Evolutionary conservation across 2,888 invertebrate genomes (phyloP), one percentile per base, ranked within the genome.

Genomic region (Argyresthia goedartella): DNA sequence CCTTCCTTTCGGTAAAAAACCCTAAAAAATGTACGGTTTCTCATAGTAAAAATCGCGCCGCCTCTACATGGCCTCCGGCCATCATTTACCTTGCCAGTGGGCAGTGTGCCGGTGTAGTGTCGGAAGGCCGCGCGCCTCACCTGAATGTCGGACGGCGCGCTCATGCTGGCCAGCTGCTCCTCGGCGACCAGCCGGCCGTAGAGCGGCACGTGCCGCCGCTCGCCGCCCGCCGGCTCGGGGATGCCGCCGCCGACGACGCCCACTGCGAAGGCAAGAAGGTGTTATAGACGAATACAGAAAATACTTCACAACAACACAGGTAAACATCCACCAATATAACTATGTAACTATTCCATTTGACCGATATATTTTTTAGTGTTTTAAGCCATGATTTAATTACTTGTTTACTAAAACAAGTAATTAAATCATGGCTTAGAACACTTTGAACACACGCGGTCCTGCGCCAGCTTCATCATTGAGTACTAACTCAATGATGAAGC

Each of bases 181-280:
- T 95, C 96, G 69, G 93, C 93, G 69, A 96, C 95, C 87, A 96
- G 90, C 71, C 96, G 91, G 66, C 96, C 96, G 82, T 96, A 96
- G 66, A 96, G 91, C 63, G 95, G 95, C 70, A 91, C 93, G 80
- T 93, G 93, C 74, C 92, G 90, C 75, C 90, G 87, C 69, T 86
- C 86, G 61, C 81, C 82, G 55, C 77, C 76, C 56, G 81, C 79
- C 60, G 79, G 71, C 64, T 82, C 82, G 56, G 81, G 78, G 69
- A 81, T 78, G 63, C 79, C 78, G 60, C 81, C 86, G 64, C 81
- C 84, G 57, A 81, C 84, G 64, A 73, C 85, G 68, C 84, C 84
- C 78, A 85, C 86, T 85, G 76, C 11, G 77, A 81, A n/a, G n/a
- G n/a, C n/a, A n/a, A n/a, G n/a, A n/a, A 68, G 73, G 75, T 59